These are phyloP conservation scores for Hydrolagus affinis DNA, from an alignment of 2,113 vertebrate species.

Conservation along the genomic window DNA sequence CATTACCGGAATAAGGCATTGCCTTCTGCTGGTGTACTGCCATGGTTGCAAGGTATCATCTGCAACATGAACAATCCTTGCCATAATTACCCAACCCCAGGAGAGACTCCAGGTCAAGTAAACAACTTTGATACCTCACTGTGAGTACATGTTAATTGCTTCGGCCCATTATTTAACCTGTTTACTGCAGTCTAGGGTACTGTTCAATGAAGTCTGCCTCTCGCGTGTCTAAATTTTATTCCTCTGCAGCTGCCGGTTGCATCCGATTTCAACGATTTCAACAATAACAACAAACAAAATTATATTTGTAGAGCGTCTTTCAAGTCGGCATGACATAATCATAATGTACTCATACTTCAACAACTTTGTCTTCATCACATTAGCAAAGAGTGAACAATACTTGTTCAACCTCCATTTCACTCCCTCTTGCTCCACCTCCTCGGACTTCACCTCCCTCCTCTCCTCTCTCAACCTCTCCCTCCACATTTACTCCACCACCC, in stretches of 20 bases:
- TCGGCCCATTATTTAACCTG: neutral
- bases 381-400: neutral
- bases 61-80: constrained; percentile 29
- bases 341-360: neutral
- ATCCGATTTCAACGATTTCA: neutral
- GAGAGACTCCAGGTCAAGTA: constrained; percentile 20
- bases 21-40: constrained; percentile 8
- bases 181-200: neutral
- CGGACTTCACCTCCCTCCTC: too few relatives aligned
- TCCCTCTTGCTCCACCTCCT: too few relatives aligned
- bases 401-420: too few relatives aligned
- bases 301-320: too few relatives aligned
- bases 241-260: neutral
- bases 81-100: constrained; percentile 24
- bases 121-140: constrained; percentile 25
- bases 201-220: neutral
- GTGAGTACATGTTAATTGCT: constrained; percentile 22
- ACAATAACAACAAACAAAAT: too few relatives aligned
- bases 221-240: neutral
- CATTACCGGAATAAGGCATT: constrained; percentile 5
- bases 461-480: too few relatives aligned
- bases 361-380: neutral
- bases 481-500: too few relatives aligned
- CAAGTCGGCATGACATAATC: too few relatives aligned
- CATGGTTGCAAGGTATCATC: constrained; percentile 24